Base-by-base conservation (phyloP, 2,797 vertebrate genomes). In the Catharus ustulatus region DNA sequence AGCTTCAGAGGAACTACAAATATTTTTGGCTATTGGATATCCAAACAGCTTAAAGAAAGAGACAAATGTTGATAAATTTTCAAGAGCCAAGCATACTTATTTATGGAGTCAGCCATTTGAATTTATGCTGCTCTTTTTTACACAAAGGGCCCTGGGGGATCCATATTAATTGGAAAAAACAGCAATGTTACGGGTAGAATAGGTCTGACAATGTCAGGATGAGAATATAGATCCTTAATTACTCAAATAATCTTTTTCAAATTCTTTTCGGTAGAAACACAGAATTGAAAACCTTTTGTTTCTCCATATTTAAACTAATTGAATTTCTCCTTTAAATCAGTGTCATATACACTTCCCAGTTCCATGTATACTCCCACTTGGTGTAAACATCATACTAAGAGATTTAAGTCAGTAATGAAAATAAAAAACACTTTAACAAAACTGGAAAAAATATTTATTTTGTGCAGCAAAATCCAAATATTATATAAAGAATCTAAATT, bases 391-490 rank as follows among this genome's bases (percentile, higher is more conserved):
- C 18, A 0, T 67, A 75, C 34, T 74, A 68, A 76, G 7, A 93
- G 6, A 85, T 85, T 63, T 80, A 58, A 40, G 10, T 49, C 27
- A 34, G 4, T 68, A 89, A 69, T 9, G 55, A 90, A 87, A 94
- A 38, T 49, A 51, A 77, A 57, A 89, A 49, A 1, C 32, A 75
- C 68, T 57, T 54, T 79, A 74, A 67, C 84, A 94, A 90, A 94
- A 64, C 46, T 26, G 17, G 26, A 77, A 54, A 54, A 89, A 46
- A 27, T 67, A 52, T 58, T 43, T 66, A 49, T 29, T 13, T 0
- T 30, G 2, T 62, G 26, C 10, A 64, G 43, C 2, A 87, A 61
- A 89, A 59, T 62, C 24, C 11, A 63, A 5, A 38, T 30, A 59
- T 20, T 63, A 19, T 40, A 51, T 11, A 32, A 93, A 55, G 23